Percentiles rank a stretch among this genome's conserved stretches.
Evolutionary conservation across 2,888 invertebrate genomes (phyloP).

Genomic region (Leptopilina myrica): DNA sequence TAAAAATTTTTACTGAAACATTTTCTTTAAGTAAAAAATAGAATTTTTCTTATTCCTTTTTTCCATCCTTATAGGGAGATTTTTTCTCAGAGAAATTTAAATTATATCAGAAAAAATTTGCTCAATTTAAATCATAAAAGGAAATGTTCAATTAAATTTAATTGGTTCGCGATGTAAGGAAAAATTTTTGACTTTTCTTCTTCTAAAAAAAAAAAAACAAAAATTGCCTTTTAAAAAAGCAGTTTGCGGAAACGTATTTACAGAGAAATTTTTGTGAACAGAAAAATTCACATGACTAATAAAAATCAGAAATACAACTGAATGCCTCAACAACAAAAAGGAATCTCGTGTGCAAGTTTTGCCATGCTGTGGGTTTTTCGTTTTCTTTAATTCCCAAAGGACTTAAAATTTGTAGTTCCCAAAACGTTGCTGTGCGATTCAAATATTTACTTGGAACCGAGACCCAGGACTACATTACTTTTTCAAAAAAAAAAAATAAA

Average conservation of each 20-base stretch:
- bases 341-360: slow-evolving; percentile 38
- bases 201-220: too few relatives aligned
- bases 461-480: slow-evolving; percentile 54
- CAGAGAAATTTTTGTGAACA: background rate
- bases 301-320: slow-evolving; percentile 28
- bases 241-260: too few relatives aligned
- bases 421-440: slow-evolving; percentile 40
- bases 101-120: background rate
- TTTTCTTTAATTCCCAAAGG: slow-evolving; percentile 25
- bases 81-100: background rate
- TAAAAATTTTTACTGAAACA: too few relatives aligned
- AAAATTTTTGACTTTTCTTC: too few relatives aligned
- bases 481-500: slow-evolving; percentile 36
- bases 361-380: slow-evolving; percentile 3
- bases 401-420: slow-evolving; percentile 7
- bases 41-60: background rate
- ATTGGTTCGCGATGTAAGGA: background rate
- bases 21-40: too few relatives aligned
- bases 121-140: background rate
- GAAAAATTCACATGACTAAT: slow-evolving; percentile 25
- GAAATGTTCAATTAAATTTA: background rate
- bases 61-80: background rate
- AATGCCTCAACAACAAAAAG: slow-evolving; percentile 21
- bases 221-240: too few relatives aligned
- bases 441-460: slow-evolving; percentile 59